Conservation (phyloP, 2,113 vertebrate species). For the Macquaria ambigua region DNA sequence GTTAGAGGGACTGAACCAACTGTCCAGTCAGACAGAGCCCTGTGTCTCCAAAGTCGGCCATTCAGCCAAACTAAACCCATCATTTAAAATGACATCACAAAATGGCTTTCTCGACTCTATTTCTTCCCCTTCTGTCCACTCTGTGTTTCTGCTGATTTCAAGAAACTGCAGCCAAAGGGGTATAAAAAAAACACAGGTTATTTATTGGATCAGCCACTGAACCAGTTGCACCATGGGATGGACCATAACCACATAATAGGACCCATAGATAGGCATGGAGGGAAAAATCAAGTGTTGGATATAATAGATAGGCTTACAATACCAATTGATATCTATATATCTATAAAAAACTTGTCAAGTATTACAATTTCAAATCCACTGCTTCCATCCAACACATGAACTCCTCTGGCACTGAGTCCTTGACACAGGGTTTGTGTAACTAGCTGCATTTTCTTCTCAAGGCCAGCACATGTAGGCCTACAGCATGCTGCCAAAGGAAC, state of each 20-base stretch:
- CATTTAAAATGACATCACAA: slow-evolving; percentile 54
- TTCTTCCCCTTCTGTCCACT: slow-evolving; percentile 18
- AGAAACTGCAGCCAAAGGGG: slow-evolving; percentile 28
- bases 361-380: background rate
- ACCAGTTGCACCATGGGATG: slow-evolving; percentile 41
- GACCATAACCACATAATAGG: slow-evolving; percentile 5
- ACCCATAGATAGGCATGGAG: background rate
- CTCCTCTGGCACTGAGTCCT: slow-evolving; percentile 42
- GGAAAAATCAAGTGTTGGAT: background rate
- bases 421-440: slow-evolving; percentile 61
- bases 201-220: slow-evolving; percentile 36
- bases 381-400: slow-evolving; percentile 9
- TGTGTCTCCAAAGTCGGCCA: slow-evolving; percentile 25
- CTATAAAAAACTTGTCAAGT: background rate
- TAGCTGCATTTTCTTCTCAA: slow-evolving; percentile 51
- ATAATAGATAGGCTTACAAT: background rate
- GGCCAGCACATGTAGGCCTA: slow-evolving; percentile 35
- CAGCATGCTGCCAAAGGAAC: slow-evolving; percentile 67
- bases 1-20: slow-evolving; percentile 48
- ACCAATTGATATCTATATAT: background rate
- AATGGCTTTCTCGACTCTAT: slow-evolving; percentile 31
- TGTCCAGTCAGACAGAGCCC: slow-evolving; percentile 20
- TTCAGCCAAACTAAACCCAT: slow-evolving; percentile 36
- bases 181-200: slow-evolving; percentile 7
- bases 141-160: slow-evolving; percentile 39